Percentiles rank a stretch among this genome's conserved stretches.
These are phyloP conservation scores for Acronicta psi DNA, from an alignment of 2,888 invertebrate genomes.

Conservation along the genomic window DNA sequence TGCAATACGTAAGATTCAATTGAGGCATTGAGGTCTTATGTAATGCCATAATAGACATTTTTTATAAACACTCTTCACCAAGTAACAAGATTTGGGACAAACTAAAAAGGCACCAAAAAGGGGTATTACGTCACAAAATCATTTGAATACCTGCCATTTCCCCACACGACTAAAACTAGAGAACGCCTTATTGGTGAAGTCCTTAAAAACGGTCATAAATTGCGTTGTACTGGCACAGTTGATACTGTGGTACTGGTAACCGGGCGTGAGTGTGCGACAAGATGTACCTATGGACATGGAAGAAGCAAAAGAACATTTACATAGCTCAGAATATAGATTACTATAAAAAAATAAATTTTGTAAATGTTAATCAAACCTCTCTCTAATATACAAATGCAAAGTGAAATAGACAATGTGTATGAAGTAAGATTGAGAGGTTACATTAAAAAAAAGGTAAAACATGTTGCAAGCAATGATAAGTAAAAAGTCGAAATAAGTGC, in stretches of 20 bases:
- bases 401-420: conserved; percentile 37
- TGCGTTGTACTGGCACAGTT: too few species aligned
- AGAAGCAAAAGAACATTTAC: too few species aligned
- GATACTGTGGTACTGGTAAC: too few species aligned
- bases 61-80: conserved; percentile 19
- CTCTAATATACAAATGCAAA: conserved; percentile 4
- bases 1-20: conserved; percentile 43
- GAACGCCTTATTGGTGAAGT: too few species aligned
- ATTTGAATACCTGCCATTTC: neutral
- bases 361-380: too few species aligned
- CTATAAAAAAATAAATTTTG: too few species aligned
- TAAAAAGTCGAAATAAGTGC: too few species aligned
- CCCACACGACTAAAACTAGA: too few species aligned
- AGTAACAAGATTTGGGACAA: conserved; percentile 25
- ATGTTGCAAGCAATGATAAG: neutral
- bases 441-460: conserved; percentile 19
- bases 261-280: too few species aligned
- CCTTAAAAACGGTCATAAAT: too few species aligned
- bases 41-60: conserved; percentile 37
- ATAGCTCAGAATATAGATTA: too few species aligned
- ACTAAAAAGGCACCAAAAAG: conserved; percentile 6
- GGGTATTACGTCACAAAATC: conserved; percentile 32
- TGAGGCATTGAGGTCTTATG: conserved; percentile 42
- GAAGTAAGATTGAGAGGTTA: conserved; percentile 48
- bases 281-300: too few species aligned